phyloP scores from a whole-genome alignment of 1,140 invertebrate genomes.

The Littorina saxatilis region DNA sequence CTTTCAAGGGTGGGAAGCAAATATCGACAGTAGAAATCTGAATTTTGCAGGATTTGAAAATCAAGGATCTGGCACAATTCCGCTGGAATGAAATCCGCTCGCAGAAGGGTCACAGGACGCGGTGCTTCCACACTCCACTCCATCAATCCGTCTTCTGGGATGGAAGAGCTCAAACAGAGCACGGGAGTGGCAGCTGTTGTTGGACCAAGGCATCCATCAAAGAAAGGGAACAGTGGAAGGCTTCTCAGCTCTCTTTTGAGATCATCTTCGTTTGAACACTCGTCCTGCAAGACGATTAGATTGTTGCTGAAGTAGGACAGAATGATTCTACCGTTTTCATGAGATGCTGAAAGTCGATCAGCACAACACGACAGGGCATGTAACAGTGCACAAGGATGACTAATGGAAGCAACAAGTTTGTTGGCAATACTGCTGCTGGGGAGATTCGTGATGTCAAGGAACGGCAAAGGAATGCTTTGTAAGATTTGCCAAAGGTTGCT shows the following conservation, averaged over 20 bases:
- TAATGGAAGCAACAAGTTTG: conserved; percentile 7
- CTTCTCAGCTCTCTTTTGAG: conserved; percentile 5
- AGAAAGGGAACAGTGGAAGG: conserved; percentile 15
- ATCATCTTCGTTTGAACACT: neutral
- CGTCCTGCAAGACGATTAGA: neutral
- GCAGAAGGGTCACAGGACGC: neutral
- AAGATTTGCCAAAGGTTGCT: neutral
- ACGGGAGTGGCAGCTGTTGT: neutral
- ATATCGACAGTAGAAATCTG: neutral
- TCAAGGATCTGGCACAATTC: neutral
- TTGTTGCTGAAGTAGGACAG: conserved; percentile 28
- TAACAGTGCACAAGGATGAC: conserved; percentile 4
- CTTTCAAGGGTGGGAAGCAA: neutral
- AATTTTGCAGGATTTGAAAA: neutral
- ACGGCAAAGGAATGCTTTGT: neutral
- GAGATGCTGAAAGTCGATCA: neutral
- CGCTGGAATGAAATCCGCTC: neutral
- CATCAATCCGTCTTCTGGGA: neutral
- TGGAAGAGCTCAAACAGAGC: neutral
- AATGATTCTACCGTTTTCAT: neutral
- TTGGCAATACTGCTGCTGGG: neutral
- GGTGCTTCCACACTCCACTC: neutral
- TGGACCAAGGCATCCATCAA: neutral
- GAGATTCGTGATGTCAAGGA: neutral
- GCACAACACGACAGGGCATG: conserved; percentile 10